Percentiles rank a stretch among this genome's conserved stretches.
These are phyloP conservation scores for Amazona vittata DNA, from an alignment of 2,113 vertebrate species.

Conservation along the genomic window DNA sequence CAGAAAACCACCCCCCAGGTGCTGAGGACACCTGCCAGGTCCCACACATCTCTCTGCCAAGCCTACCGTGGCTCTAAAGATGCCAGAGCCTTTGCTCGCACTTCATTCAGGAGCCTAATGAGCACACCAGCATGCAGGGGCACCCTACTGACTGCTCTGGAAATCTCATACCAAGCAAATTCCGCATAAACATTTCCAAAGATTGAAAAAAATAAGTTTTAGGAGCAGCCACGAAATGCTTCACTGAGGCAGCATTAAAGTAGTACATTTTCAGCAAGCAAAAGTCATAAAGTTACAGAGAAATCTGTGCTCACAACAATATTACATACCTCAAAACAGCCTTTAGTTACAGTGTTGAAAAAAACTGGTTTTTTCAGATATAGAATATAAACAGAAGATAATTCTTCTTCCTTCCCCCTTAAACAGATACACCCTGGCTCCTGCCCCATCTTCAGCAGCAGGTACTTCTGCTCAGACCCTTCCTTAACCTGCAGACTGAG, in stretches of 20 bases:
- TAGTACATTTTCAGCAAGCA: background rate
- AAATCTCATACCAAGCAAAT: background rate
- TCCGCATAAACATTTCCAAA: background rate
- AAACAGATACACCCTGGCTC: background rate
- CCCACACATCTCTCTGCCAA: background rate
- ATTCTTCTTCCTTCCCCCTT: background rate
- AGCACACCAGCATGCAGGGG: background rate
- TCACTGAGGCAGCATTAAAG: background rate
- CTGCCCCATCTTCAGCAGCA: background rate
- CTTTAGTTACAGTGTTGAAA: background rate
- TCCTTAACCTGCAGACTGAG: background rate
- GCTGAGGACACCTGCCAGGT: background rate
- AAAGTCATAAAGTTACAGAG: background rate
- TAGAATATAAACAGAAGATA: background rate
- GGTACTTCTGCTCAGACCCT: background rate
- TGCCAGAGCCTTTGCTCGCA: background rate
- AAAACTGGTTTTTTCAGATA: background rate
- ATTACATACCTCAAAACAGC: background rate
- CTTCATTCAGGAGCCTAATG: conserved; percentile 12
- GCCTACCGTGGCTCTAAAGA: background rate
- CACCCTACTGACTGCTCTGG: background rate
- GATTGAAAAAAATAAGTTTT: background rate
- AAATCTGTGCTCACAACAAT: background rate
- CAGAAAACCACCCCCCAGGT: background rate
- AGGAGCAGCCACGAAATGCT: background rate